These are phyloP conservation scores for Chunga burmeisteri DNA, from an alignment of 2,113 vertebrate genomes.

Conservation along the genomic window DNA sequence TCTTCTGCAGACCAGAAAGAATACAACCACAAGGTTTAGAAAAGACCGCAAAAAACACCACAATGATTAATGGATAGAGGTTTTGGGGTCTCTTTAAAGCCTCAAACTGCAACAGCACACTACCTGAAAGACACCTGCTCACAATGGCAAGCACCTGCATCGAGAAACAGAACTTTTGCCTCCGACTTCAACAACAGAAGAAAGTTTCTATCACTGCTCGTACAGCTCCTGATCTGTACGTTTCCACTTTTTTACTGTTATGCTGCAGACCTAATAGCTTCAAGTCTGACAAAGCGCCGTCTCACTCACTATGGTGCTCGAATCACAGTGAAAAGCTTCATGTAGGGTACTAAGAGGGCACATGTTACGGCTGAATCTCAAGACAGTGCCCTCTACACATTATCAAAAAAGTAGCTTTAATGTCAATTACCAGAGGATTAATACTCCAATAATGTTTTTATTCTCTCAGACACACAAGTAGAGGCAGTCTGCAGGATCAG, in stretches of 20 bases:
- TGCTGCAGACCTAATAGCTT: not conserved
- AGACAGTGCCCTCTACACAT: not conserved
- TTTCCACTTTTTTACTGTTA: not conserved
- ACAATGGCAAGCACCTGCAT: not conserved
- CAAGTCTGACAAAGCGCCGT: rapidly evolving
- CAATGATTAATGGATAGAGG: rapidly evolving
- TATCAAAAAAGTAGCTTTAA: not conserved
- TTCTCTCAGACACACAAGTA: not conserved
- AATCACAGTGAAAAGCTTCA: not conserved
- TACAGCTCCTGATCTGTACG: rapidly evolving
- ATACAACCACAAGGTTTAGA: not conserved
- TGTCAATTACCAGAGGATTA: rapidly evolving
- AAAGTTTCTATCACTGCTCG: rapidly evolving
- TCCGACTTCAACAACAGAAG: not conserved
- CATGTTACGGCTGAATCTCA: rapidly evolving
- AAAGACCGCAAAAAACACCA: not conserved
- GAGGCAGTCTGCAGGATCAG: not conserved
- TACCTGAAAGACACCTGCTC: not conserved
- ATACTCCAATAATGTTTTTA: not conserved
- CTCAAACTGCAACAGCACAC: not conserved
- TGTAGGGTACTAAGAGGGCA: too few relatives aligned
- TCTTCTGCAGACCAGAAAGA: not conserved
- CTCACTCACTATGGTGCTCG: not conserved
- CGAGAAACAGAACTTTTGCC: not conserved
- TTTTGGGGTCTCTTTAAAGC: not conserved